phyloP scores from a whole-genome alignment of 1,140 invertebrate species.

The Campodea augens region DNA sequence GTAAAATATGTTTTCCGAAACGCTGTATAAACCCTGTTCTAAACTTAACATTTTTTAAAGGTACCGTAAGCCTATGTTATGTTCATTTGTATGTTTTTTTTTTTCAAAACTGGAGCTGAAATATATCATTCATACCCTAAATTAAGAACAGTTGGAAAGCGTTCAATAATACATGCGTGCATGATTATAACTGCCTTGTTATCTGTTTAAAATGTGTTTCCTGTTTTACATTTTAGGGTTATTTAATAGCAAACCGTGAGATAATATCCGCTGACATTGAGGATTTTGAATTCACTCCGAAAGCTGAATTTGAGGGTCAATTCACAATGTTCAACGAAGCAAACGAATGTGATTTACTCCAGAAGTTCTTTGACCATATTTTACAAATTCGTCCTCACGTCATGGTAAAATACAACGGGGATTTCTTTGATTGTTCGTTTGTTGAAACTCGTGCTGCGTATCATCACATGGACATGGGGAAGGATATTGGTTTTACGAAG shows the following conservation, averaged over 20 bases:
- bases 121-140: no score
- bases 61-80: no score
- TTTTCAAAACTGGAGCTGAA: no score
- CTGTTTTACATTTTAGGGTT: no score
- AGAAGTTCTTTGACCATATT: slow-evolving; percentile 90
- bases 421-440: slow-evolving; percentile 99
- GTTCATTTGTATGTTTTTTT: no score
- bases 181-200: no score
- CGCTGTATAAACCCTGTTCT: no score
- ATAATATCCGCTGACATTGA: slow-evolving; percentile 88
- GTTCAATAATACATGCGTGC: no score
- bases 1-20: no score
- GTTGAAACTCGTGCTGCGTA: slow-evolving; percentile 80
- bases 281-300: slow-evolving; percentile 96
- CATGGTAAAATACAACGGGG: slow-evolving; percentile 97
- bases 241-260: slow-evolving; percentile 88
- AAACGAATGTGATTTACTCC: slow-evolving; percentile 59
- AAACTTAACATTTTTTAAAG: no score
- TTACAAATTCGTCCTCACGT: slow-evolving; percentile 88
- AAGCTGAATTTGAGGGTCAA: slow-evolving; percentile 89
- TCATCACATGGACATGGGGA: slow-evolving; percentile 76
- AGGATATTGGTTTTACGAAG: slow-evolving; percentile 76
- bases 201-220: no score
- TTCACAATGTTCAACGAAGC: slow-evolving; percentile 68
- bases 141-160: no score